Conservation (phyloP, 2,888 invertebrate species). For the Phaonia tiefii region DNA sequence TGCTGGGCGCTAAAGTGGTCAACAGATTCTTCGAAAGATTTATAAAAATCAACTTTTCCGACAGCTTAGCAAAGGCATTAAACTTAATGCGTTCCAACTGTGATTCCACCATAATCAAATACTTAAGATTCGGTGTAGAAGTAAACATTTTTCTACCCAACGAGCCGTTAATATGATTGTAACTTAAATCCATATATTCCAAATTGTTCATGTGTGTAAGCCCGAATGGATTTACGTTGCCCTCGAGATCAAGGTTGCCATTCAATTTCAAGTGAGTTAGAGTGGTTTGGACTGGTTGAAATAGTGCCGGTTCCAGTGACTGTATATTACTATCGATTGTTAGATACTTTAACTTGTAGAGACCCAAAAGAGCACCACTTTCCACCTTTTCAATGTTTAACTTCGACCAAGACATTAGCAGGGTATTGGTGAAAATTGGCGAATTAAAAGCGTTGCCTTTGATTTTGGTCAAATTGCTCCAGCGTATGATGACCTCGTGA, state of each 20-base stretch:
- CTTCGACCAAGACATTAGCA: slow-evolving; percentile 67
- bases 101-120: slow-evolving; percentile 71
- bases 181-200: slow-evolving; percentile 73
- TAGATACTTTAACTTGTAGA: slow-evolving; percentile 71
- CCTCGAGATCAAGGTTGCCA: slow-evolving; percentile 66
- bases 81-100: slow-evolving; percentile 71
- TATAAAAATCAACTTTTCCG: slow-evolving; percentile 68
- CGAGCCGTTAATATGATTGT: slow-evolving; percentile 71
- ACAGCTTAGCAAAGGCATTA: slow-evolving; percentile 72
- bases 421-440: slow-evolving; percentile 71
- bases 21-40: slow-evolving; percentile 74
- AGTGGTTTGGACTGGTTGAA: slow-evolving; percentile 76
- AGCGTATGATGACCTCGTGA: slow-evolving; percentile 68
- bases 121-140: slow-evolving; percentile 71
- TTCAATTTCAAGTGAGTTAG: slow-evolving; percentile 72
- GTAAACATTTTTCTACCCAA: slow-evolving; percentile 70
- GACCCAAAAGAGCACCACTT: slow-evolving; percentile 74
- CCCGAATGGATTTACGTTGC: slow-evolving; percentile 71
- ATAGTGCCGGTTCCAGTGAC: slow-evolving; percentile 70
- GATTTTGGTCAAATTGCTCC: slow-evolving; percentile 68
- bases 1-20: slow-evolving; percentile 67
- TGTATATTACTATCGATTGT: slow-evolving; percentile 69
- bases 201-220: slow-evolving; percentile 70
- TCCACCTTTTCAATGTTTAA: slow-evolving; percentile 68
- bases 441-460: slow-evolving; percentile 73